Evolutionary conservation across 2,797 vertebrate species (phyloP).

Genomic region (Moxostoma hubbsi): DNA sequence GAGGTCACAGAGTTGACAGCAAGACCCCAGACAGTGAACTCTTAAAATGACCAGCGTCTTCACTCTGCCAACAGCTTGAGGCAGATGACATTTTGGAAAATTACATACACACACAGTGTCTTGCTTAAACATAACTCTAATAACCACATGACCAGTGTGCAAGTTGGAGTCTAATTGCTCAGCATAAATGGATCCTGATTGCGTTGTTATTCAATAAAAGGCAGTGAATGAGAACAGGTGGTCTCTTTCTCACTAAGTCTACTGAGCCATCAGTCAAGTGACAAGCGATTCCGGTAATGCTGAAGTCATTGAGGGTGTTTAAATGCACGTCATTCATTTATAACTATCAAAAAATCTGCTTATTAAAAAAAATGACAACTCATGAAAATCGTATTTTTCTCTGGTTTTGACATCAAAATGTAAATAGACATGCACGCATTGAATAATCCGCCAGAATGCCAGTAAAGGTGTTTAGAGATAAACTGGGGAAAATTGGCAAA

Average conservation of each 20-base stretch:
- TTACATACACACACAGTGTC: constrained; percentile 13
- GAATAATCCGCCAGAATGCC: no score
- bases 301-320: constrained; percentile 23
- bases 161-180: constrained; percentile 74
- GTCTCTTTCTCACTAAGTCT: constrained; percentile 59
- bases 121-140: constrained; percentile 48
- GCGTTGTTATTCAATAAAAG: constrained; percentile 80
- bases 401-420: no score
- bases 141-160: constrained; percentile 75
- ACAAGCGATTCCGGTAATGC: constrained; percentile 11
- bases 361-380: not conserved
- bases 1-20: constrained; percentile 23
- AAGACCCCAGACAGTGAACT: not conserved
- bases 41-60: constrained; percentile 4
- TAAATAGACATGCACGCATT: no score
- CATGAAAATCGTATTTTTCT: no score
- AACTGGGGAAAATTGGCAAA: no score
- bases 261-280: constrained; percentile 49
- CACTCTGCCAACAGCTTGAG: not conserved
- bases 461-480: no score
- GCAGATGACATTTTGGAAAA: constrained; percentile 44
- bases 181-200: constrained; percentile 74
- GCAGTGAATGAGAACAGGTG: constrained; percentile 74
- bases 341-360: constrained; percentile 42
- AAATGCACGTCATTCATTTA: not conserved